Percentiles rank a stretch among this genome's conserved stretches.
phyloP scores from a whole-genome alignment of 2,113 vertebrate genomes.

The Heterotilapia buettikoferi region DNA sequence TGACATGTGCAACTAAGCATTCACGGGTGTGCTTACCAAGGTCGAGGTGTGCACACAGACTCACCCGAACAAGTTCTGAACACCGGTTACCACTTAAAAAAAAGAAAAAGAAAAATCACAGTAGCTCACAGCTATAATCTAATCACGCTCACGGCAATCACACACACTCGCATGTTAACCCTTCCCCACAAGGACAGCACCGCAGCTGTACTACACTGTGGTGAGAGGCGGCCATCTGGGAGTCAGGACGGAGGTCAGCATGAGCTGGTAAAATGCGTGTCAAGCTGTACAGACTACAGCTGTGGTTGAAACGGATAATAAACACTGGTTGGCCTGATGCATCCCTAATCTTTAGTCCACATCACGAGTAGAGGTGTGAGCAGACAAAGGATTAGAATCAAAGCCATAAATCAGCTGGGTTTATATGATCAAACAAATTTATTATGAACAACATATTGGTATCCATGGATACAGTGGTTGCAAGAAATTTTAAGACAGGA shows the following conservation, averaged over 20 bases:
- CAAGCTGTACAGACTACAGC: neutral
- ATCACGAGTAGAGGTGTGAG: neutral
- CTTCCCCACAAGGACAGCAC: neutral
- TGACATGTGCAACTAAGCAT: slow-evolving; percentile 42
- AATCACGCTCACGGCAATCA: neutral
- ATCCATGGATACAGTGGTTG: neutral
- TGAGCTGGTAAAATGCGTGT: slow-evolving; percentile 2
- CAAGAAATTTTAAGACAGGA: neutral
- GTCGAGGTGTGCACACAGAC: neutral
- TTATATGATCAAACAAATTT: neutral
- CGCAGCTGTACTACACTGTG: neutral
- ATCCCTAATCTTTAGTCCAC: neutral
- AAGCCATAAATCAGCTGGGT: neutral
- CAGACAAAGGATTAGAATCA: neutral
- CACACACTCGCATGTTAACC: slow-evolving; percentile 9
- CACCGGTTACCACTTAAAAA: neutral
- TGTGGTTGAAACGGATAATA: neutral
- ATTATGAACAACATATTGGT: neutral
- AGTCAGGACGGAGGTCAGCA: slow-evolving; percentile 11
- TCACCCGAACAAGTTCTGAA: neutral
- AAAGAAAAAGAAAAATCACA: neutral
- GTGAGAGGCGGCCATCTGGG: slow-evolving; percentile 20
- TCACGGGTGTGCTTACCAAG: slow-evolving; percentile 5
- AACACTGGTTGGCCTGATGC: neutral
- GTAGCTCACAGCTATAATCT: neutral